A percentile compares a stretch with the other conserved stretches of the same genome.
Conservation (phyloP, 1,140 invertebrate genomes). For the Procambarus virginalis region DNA sequence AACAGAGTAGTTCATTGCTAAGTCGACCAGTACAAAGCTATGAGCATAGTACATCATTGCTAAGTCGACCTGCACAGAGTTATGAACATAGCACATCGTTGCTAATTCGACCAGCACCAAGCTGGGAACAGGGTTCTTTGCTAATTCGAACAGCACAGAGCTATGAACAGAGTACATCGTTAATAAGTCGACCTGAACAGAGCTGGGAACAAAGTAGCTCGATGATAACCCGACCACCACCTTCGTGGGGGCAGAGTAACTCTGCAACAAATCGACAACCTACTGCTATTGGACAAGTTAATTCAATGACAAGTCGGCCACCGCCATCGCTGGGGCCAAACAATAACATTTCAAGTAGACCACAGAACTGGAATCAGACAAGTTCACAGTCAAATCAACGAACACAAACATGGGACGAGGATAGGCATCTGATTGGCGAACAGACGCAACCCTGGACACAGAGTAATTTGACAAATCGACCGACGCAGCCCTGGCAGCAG, state of each 20-base stretch:
- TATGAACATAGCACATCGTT: neutral
- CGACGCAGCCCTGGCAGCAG: neutral
- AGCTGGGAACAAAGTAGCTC: neutral
- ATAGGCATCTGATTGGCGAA: neutral
- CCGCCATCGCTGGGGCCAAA: neutral
- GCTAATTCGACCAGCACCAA: neutral
- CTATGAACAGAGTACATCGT: neutral
- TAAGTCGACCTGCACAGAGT: neutral
- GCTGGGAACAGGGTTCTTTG: neutral
- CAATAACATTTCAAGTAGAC: neutral
- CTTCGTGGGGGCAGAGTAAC: too few species aligned
- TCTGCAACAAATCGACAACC: too few species aligned
- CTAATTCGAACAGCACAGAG: neutral
- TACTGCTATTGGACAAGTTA: too few species aligned
- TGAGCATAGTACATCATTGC: neutral
- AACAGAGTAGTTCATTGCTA: neutral
- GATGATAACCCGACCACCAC: too few species aligned
- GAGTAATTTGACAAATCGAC: neutral
- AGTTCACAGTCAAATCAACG: neutral
- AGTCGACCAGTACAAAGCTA: neutral
- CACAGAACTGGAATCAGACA: neutral
- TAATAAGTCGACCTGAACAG: neutral
- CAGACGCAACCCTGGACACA: neutral
- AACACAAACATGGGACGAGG: neutral
- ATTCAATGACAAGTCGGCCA: neutral